These are phyloP conservation scores for Odontophorus gujanensis DNA, from an alignment of 2,113 vertebrate species.

Conservation along the genomic window DNA sequence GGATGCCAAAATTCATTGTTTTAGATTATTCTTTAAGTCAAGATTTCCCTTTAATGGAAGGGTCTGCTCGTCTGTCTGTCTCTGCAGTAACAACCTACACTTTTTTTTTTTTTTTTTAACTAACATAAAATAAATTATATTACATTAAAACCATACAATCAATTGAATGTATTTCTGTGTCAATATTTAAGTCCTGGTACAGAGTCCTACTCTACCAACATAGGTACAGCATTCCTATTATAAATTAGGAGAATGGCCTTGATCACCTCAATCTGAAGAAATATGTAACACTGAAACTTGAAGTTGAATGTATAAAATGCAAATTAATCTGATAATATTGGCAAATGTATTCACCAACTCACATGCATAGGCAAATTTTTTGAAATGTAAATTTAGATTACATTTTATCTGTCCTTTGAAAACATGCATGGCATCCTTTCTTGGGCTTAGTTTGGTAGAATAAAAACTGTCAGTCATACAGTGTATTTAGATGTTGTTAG, in stretches of 20 bases:
- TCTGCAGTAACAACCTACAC: background rate
- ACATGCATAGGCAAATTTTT: background rate
- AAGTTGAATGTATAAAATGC: background rate
- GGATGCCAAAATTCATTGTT: background rate
- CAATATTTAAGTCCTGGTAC: background rate
- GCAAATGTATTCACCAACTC: background rate
- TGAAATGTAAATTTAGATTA: background rate
- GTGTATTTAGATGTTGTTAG: background rate
- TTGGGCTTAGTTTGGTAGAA: background rate
- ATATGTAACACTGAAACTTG: background rate
- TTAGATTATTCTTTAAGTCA: background rate
- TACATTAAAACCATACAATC: background rate
- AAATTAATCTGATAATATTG: background rate
- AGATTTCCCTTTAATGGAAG: background rate
- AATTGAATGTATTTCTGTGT: background rate
- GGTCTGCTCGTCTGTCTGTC: background rate
- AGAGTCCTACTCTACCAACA: background rate
- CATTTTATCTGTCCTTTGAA: background rate
- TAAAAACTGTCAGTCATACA: background rate
- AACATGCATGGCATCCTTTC: background rate
- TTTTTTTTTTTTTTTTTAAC: background rate
- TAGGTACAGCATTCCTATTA: background rate
- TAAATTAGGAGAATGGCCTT: background rate
- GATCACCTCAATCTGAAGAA: background rate
- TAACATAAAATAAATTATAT: background rate